Conservation (phyloP, 2,888 invertebrate species). For the Drosophila incognita region DNA sequence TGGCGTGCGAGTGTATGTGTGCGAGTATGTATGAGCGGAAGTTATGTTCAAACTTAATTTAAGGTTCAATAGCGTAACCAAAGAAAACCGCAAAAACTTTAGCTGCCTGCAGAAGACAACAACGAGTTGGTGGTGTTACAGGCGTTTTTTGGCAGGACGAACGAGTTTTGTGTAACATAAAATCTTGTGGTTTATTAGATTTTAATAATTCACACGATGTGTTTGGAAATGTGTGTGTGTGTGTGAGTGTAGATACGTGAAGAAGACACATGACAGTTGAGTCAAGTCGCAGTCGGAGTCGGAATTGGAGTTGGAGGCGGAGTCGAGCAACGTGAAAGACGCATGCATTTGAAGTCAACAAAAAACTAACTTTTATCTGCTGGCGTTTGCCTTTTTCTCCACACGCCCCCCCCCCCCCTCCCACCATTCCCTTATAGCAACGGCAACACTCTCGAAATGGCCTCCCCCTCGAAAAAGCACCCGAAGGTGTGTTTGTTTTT, state of each 20-base stretch:
- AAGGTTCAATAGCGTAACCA: slow-evolving; percentile 83
- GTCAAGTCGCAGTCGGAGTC: slow-evolving; percentile 35
- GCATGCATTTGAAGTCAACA: slow-evolving; percentile 77
- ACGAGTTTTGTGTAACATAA: slow-evolving; percentile 80
- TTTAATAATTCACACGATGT: slow-evolving; percentile 84
- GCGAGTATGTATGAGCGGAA: slow-evolving; percentile 57
- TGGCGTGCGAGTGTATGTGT: slow-evolving; percentile 33
- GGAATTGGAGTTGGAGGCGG: slow-evolving; percentile 23
- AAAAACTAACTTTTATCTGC: slow-evolving; percentile 74
- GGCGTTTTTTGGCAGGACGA: slow-evolving; percentile 47
- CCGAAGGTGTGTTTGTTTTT: slow-evolving; percentile 79
- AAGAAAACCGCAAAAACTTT: slow-evolving; percentile 82
- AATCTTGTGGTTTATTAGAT: slow-evolving; percentile 85
- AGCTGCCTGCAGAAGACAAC: slow-evolving; percentile 44
- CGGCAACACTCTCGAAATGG: slow-evolving; percentile 44
- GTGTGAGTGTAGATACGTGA: slow-evolving; percentile 45
- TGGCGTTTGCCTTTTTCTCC: slow-evolving; percentile 15
- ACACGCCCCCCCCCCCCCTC: background rate
- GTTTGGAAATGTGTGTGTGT: slow-evolving; percentile 15
- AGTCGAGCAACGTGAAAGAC: slow-evolving; percentile 28
- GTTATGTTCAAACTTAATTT: slow-evolving; percentile 84
- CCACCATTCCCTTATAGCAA: slow-evolving; percentile 6
- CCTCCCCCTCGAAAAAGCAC: slow-evolving; percentile 61
- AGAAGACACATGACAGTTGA: slow-evolving; percentile 71
- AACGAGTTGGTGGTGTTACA: slow-evolving; percentile 1